Conservation (phyloP, 2,888 invertebrate species). For the Neoascia interrupta region DNA sequence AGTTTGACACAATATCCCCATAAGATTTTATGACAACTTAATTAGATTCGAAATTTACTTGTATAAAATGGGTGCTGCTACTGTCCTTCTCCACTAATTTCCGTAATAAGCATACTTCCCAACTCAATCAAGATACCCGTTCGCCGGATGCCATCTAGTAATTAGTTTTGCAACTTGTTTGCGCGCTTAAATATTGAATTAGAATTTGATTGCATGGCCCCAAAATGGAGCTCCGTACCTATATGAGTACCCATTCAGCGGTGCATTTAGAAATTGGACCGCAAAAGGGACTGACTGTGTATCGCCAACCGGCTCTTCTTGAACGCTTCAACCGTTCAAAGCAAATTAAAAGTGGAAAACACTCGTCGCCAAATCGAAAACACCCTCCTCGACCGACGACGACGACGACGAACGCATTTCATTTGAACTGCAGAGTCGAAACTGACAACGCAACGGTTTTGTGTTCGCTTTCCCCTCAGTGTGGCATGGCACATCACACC, state of each 20-base stretch:
- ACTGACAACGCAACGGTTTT: conserved; percentile 12
- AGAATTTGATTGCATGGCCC: conserved; percentile 19
- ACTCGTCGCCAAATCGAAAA: neutral
- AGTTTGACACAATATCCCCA: too few relatives aligned
- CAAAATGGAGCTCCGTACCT: too few relatives aligned
- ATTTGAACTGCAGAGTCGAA: conserved; percentile 30
- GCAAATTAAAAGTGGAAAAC: conserved; percentile 60
- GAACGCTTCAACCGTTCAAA: conserved; percentile 22
- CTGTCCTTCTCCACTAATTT: too few relatives aligned
- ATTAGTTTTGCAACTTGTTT: conserved; percentile 8
- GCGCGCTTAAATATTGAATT: conserved; percentile 10
- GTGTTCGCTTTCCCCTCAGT: conserved; percentile 16
- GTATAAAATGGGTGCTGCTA: too few relatives aligned
- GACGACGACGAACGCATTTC: conserved; percentile 17
- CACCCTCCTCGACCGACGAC: neutral
- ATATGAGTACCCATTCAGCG: neutral
- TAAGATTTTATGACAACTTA: too few relatives aligned
- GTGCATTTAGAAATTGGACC: conserved; percentile 3
- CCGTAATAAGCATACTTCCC: too few relatives aligned
- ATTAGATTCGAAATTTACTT: too few relatives aligned
- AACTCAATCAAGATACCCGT: neutral
- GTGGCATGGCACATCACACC: conserved; percentile 43
- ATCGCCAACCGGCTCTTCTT: too few relatives aligned
- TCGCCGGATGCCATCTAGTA: conserved; percentile 3
- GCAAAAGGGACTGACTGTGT: conserved; percentile 2